phyloP scores from a whole-genome alignment of 2,113 vertebrate species.

The Sapayoa aenigma region DNA sequence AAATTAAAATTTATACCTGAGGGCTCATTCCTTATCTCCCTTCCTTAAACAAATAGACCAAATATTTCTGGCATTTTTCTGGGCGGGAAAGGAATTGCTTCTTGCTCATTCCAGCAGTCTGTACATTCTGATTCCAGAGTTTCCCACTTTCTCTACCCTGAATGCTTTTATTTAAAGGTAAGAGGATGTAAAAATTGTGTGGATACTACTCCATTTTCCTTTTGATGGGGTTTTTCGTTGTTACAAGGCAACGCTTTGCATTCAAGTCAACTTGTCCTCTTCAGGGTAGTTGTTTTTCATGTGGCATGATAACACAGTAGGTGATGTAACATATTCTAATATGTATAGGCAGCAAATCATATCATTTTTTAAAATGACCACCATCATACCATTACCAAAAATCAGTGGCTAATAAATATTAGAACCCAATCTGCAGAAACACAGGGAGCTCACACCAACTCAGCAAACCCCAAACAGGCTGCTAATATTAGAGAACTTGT shows the following conservation, averaged over 20 bases:
- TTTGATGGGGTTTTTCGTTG: not conserved
- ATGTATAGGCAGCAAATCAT: not conserved
- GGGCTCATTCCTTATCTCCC: not conserved
- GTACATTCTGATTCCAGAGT: not conserved
- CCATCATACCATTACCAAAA: not conserved
- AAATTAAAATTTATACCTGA: not conserved
- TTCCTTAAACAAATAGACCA: not conserved
- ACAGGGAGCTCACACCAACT: not conserved
- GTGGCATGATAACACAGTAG: not conserved
- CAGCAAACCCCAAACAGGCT: not conserved
- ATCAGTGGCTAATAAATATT: not conserved
- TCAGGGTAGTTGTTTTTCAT: not conserved
- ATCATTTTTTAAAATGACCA: not conserved
- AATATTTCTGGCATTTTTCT: not conserved
- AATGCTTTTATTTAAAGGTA: not conserved
- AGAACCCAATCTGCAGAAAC: not conserved
- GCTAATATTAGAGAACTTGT: not conserved
- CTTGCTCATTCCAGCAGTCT: not conserved
- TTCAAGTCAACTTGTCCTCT: not conserved
- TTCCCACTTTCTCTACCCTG: not conserved
- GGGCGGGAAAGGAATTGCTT: not conserved
- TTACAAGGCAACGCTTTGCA: not conserved
- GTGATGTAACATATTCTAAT: not conserved
- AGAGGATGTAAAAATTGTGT: not conserved
- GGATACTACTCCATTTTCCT: not conserved